Percentiles rank a stretch among this genome's conserved stretches.
Conservation (phyloP, 2,113 vertebrate species). For the Solenodon paradoxus region DNA sequence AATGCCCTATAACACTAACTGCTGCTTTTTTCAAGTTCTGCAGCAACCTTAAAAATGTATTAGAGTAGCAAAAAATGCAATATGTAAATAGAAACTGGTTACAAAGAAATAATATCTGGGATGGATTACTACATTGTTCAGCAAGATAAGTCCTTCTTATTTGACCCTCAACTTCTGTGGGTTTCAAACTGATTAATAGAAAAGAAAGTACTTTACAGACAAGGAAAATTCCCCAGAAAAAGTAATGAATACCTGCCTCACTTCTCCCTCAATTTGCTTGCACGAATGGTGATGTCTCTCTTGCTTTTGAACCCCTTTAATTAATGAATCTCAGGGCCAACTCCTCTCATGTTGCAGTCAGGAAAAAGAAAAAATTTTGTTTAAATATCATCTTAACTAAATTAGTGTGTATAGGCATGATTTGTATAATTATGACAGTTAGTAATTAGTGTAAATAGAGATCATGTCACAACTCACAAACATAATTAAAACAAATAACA, state of each 20-base stretch:
- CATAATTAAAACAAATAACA: conserved; percentile 34
- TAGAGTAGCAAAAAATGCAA: neutral
- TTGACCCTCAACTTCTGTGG: neutral
- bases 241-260: neutral
- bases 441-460: conserved; percentile 61
- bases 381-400: conserved; percentile 52
- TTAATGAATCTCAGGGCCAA: neutral
- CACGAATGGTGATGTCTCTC: neutral
- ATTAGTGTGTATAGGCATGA: conserved; percentile 29
- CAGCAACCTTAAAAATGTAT: neutral
- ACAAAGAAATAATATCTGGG: neutral
- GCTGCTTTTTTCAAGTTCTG: neutral
- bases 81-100: neutral
- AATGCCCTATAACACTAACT: neutral
- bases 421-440: conserved; percentile 51
- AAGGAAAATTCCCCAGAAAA: neutral
- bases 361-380: neutral
- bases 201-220: neutral
- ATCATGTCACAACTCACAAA: conserved; percentile 45
- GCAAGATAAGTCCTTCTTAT: neutral
- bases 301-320: neutral
- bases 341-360: neutral
- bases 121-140: neutral
- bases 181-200: neutral
- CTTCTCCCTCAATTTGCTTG: neutral